A percentile compares a stretch with the other conserved stretches of the same genome.
Conservation (phyloP, 2,888 invertebrate genomes). For the Hypselothyrea guttata region DNA sequence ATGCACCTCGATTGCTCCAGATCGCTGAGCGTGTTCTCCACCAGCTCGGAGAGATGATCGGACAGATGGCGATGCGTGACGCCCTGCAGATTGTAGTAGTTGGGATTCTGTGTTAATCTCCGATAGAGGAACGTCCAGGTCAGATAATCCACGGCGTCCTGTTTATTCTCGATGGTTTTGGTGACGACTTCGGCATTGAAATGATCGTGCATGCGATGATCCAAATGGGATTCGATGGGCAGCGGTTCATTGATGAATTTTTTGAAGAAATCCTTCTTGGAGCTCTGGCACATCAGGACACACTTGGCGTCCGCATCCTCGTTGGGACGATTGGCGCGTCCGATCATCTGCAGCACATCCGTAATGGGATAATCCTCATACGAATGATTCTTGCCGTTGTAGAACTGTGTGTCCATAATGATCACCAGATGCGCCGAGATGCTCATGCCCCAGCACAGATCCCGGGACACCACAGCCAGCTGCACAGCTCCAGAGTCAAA, state of each 20-base stretch:
- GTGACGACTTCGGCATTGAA: constrained; percentile 99
- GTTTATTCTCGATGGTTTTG: constrained; percentile 99
- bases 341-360: constrained; percentile 98
- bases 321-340: constrained; percentile 95
- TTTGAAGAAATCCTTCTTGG: constrained; percentile 99
- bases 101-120: constrained; percentile 98
- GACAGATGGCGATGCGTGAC: constrained; percentile 98
- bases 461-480: constrained; percentile 95
- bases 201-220: constrained; percentile 99
- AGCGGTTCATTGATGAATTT: constrained; percentile 98
- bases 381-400: constrained; percentile 90
- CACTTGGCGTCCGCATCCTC: constrained; percentile 97
- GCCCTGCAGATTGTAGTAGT: constrained; percentile 99
- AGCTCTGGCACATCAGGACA: constrained; percentile 97
- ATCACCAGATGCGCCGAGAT: constrained; percentile 96
- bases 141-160: constrained; percentile 99
- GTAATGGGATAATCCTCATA: constrained; percentile 99
- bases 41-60: constrained; percentile 98
- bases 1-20: constrained; percentile 98
- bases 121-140: constrained; percentile 99
- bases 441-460: constrained; percentile 95
- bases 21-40: constrained; percentile 96
- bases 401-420: constrained; percentile 89
- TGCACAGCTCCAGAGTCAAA: constrained; percentile 96
- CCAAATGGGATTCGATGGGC: constrained; percentile 98